phyloP scores from a whole-genome alignment of 2,797 vertebrate genomes.

The Tenualosa ilisha region DNA sequence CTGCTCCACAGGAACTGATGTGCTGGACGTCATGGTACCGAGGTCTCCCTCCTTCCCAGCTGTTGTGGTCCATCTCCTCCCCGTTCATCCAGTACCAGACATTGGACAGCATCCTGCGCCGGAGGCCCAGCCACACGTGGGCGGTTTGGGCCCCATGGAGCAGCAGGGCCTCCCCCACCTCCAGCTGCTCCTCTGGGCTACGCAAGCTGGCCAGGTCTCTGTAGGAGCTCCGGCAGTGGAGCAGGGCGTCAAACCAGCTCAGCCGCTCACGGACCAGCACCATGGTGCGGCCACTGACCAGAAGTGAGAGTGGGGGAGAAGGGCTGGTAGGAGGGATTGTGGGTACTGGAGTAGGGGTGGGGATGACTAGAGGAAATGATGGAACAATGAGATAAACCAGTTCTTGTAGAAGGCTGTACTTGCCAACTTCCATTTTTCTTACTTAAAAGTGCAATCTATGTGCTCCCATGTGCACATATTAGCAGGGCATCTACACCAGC shows the following conservation, averaged over 20 bases:
- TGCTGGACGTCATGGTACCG: not conserved
- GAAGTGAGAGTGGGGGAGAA: conserved; percentile 47
- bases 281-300: conserved; percentile 28
- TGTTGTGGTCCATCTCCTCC: not conserved
- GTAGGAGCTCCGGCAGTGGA: conserved; percentile 11
- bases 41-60: not conserved
- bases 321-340: conserved; percentile 48
- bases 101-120: conserved; percentile 2
- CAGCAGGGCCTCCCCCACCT: not conserved
- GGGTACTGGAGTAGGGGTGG: conserved; percentile 38
- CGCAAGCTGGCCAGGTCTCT: not conserved
- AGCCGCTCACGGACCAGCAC: not conserved
- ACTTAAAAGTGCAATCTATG: too few relatives aligned
- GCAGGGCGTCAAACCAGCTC: not conserved
- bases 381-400: not conserved
- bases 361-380: conserved; percentile 35
- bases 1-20: not conserved
- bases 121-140: conserved; percentile 7
- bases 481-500: too few relatives aligned
- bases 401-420: conserved; percentile 41
- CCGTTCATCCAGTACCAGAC: conserved; percentile 7
- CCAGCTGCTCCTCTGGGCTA: not conserved
- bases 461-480: too few relatives aligned
- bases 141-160: not conserved
- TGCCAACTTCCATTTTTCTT: too few relatives aligned